Conservation (phyloP, 1,140 invertebrate genomes). For the Ooceraea biroi region DNA sequence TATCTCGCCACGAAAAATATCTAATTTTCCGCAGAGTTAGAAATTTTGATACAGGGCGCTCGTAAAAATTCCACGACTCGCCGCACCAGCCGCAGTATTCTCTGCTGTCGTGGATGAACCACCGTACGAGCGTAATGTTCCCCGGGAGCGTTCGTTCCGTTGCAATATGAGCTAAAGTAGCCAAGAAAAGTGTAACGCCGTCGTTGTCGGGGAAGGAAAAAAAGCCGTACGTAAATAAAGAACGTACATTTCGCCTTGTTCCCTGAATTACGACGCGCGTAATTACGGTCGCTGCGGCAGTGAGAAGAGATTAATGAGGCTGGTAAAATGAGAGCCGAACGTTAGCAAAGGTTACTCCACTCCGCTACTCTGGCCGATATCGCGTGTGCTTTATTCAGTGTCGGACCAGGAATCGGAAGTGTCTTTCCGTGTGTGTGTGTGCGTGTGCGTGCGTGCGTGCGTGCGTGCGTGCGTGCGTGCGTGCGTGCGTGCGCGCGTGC, state of each 20-base stretch:
- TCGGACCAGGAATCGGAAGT: background rate
- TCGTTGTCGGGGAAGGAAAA: background rate
- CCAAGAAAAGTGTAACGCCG: constrained; percentile 33
- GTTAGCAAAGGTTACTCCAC: background rate
- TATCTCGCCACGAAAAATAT: background rate
- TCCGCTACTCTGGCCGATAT: constrained; percentile 14
- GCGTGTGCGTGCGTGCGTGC: no score
- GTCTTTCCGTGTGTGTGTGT: background rate
- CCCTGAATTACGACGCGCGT: constrained; percentile 51
- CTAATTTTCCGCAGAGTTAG: constrained; percentile 35
- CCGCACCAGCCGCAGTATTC: background rate
- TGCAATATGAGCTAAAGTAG: constrained; percentile 24
- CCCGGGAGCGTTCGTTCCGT: constrained; percentile 5
- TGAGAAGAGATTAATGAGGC: constrained; percentile 54
- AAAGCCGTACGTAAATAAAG: constrained; percentile 44
- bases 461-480: no score
- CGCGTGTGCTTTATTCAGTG: background rate
- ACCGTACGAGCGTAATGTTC: constrained; percentile 25
- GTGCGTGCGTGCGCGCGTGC: no score
- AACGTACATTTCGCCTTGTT: constrained; percentile 57
- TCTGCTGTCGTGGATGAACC: background rate
- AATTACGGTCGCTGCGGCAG: constrained; percentile 36
- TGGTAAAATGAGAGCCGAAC: constrained; percentile 29
- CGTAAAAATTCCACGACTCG: constrained; percentile 28
- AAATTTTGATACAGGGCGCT: constrained; percentile 48